Evolutionary conservation across 1,140 invertebrate species (phyloP), one percentile per base, ranked within the genome.

Genomic region (Atta texana): DNA sequence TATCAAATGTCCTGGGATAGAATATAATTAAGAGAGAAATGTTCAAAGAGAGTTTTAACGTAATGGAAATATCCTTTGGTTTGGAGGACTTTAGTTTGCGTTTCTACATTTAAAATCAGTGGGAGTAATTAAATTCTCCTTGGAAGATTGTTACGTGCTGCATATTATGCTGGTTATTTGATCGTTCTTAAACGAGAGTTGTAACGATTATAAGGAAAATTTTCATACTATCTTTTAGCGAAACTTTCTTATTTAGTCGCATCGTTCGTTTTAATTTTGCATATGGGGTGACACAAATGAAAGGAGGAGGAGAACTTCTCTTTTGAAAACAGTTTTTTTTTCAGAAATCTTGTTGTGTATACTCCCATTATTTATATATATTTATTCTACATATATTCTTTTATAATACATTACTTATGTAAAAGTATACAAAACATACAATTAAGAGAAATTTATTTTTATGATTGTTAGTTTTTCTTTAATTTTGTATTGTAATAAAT

Each of bases 61-160:
- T 84, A 84, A 84, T 84, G 69, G 55, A 74, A 84, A 84, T 84
- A 75, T 74, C n/a, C 55, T 75, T 75, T 72, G 24, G 39, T 84
- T 80, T 80, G 49, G 63, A 21, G 55, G 24, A 75, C 55, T 55
- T 61, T 69, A 61, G 69, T 74, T 59, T 74, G 53, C 80, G 16
- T 84, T 72, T 82, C 66, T 57, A 59, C 21, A 51, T 57, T 82
- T 49, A 61, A 81, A 84, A 84, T 55, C 69, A 24, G 69, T 61
- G 80, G 39, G 69, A 74, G 39, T 84, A 84, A 84, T 84, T 84
- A 84, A 74, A 84, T 84, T 75, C 80, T 75, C 80, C 80, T 75
- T 14, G 68, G 28, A n/a, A 74, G 69, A 61, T 57, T 75, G 68
- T 82, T 82, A 59, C 24, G 34, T 51, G 51, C 68, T 74, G 68